A percentile compares a stretch with the other conserved stretches of the same genome.
Evolutionary conservation across 2,797 vertebrate genomes (phyloP).

Genomic region (Gastrophryne carolinensis): DNA sequence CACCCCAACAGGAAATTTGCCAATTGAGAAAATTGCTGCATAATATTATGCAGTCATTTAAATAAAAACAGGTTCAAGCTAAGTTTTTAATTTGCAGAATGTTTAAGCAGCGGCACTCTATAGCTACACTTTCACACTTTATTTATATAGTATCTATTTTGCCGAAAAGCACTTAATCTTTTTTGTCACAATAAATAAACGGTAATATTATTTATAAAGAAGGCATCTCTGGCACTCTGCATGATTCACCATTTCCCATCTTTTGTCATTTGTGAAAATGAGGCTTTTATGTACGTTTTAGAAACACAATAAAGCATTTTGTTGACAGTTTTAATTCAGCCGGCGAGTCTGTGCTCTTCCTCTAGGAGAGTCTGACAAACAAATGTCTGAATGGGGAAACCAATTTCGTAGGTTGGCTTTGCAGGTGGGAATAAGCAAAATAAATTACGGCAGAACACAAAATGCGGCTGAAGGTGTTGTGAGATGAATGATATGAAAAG

Average conservation of each 20-base stretch:
- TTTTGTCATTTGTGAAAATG: background rate
- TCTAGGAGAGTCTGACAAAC: background rate
- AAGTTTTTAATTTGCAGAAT: background rate
- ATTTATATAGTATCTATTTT: background rate
- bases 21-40: too few relatives aligned
- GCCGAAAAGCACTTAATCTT: background rate
- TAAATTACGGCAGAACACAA: background rate
- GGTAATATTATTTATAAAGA: background rate
- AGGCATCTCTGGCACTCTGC: background rate
- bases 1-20: too few relatives aligned
- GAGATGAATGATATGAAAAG: background rate
- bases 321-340: background rate
- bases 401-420: conserved; percentile 17
- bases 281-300: conserved; percentile 21
- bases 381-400: conserved; percentile 15
- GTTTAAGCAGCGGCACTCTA: background rate
- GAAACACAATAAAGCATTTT: conserved; percentile 15
- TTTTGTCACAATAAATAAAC: conserved; percentile 1
- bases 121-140: background rate
- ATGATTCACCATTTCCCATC: background rate
- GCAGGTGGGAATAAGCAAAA: conserved; percentile 6
- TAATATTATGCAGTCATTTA: too few relatives aligned
- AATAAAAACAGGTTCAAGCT: background rate
- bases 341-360: background rate
- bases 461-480: background rate